Percentiles rank a stretch among this genome's conserved stretches.
phyloP scores from a whole-genome alignment of 2,888 invertebrate genomes.

The Tetheella fluctuosa region DNA sequence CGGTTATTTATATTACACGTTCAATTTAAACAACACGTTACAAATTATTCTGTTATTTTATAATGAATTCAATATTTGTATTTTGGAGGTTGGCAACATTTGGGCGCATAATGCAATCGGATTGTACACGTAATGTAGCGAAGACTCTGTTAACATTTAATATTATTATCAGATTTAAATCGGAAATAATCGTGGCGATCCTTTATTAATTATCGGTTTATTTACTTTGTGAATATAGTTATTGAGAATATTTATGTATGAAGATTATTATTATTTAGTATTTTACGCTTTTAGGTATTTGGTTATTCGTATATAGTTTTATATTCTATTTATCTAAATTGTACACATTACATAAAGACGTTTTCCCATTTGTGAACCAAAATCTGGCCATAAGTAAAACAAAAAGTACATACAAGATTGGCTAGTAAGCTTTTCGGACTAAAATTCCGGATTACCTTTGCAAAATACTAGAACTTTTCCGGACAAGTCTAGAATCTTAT shows the following conservation, averaged over 20 bases:
- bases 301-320: not conserved
- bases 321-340: too few species aligned
- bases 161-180: slow-evolving; percentile 39
- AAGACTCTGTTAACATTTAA: slow-evolving; percentile 35
- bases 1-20: not conserved
- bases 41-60: not conserved
- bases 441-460: too few species aligned
- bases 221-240: not conserved
- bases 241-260: not conserved
- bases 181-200: slow-evolving; percentile 30
- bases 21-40: not conserved
- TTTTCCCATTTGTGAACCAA: too few species aligned
- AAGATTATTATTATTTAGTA: not conserved
- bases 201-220: slow-evolving; percentile 28
- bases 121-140: slow-evolving; percentile 27
- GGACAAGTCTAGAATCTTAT: too few species aligned
- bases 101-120: slow-evolving; percentile 33
- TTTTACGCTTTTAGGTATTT: not conserved
- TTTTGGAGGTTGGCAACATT: slow-evolving; percentile 16
- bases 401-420: too few species aligned
- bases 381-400: too few species aligned
- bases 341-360: too few species aligned
- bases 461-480: too few species aligned
- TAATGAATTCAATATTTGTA: slow-evolving; percentile 26
- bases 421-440: too few species aligned